Conservation (phyloP, 2,797 vertebrate genomes). For the Graptemys geographica region DNA sequence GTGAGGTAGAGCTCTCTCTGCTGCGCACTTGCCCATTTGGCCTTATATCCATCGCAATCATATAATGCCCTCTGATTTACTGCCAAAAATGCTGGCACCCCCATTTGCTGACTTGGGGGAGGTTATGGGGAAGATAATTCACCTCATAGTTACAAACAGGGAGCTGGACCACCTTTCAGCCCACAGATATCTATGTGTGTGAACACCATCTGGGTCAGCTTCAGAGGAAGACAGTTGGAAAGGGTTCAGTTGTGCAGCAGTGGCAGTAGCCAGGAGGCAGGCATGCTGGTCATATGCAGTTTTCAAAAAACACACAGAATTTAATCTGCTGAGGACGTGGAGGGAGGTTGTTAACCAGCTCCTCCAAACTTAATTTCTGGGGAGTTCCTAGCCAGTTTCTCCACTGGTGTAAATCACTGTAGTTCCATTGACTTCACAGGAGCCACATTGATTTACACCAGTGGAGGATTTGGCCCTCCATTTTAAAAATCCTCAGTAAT, state of each 20-base stretch:
- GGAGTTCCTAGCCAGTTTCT: not conserved
- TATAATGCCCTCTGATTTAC: not conserved
- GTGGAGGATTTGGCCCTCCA: too few relatives aligned
- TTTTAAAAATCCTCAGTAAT: not conserved
- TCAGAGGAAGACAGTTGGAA: not conserved
- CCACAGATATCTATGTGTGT: rapidly evolving
- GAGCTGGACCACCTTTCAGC: not conserved
- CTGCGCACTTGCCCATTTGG: not conserved
- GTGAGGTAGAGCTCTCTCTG: not conserved
- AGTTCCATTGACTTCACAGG: not conserved
- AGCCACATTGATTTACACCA: not conserved
- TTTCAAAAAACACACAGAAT: not conserved
- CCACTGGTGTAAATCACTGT: not conserved
- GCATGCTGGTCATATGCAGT: not conserved
- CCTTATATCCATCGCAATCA: not conserved
- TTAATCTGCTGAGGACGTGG: not conserved
- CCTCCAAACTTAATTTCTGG: not conserved
- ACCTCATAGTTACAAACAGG: not conserved
- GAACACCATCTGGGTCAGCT: not conserved
- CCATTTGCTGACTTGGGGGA: rapidly evolving
- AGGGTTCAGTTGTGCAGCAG: not conserved
- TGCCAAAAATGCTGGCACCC: not conserved
- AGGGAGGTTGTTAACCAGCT: not conserved
- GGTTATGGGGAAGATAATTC: not conserved
- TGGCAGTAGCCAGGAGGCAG: not conserved